phyloP scores from a whole-genome alignment of 2,888 invertebrate genomes.

The Hetaerina titia region DNA sequence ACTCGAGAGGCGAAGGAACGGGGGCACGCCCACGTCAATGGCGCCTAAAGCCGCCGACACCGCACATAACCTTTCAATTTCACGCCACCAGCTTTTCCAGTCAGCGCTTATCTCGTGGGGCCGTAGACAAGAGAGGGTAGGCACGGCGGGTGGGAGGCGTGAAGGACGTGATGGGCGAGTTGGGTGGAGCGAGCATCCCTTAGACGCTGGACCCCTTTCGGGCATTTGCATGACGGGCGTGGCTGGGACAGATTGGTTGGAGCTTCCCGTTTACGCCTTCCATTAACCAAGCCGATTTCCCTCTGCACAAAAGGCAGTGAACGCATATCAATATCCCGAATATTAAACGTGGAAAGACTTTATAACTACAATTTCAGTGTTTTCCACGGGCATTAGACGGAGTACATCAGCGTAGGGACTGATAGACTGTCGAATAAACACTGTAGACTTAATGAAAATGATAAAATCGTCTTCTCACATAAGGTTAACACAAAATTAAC shows the following conservation, averaged over 20 bases:
- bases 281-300: neutral
- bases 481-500: too few species aligned
- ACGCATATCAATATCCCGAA: too few species aligned
- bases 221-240: neutral
- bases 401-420: too few species aligned
- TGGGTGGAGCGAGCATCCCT: neutral
- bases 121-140: too few species aligned
- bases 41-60: neutral
- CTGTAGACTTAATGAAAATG: too few species aligned
- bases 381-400: too few species aligned
- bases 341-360: too few species aligned
- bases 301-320: neutral
- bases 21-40: neutral
- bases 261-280: neutral
- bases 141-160: neutral
- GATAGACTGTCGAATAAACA: too few species aligned
- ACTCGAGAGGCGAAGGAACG: neutral
- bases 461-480: too few species aligned
- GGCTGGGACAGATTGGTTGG: neutral
- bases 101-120: neutral
- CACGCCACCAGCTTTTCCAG: neutral
- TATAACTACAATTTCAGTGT: too few species aligned
- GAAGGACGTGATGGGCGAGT: neutral
- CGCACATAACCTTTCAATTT: neutral
- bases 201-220: neutral